Percentiles rank a stretch among this genome's conserved stretches.
Evolutionary conservation across 1,140 invertebrate genomes (phyloP).

Genomic region (Macrocentrus cingulum): DNA sequence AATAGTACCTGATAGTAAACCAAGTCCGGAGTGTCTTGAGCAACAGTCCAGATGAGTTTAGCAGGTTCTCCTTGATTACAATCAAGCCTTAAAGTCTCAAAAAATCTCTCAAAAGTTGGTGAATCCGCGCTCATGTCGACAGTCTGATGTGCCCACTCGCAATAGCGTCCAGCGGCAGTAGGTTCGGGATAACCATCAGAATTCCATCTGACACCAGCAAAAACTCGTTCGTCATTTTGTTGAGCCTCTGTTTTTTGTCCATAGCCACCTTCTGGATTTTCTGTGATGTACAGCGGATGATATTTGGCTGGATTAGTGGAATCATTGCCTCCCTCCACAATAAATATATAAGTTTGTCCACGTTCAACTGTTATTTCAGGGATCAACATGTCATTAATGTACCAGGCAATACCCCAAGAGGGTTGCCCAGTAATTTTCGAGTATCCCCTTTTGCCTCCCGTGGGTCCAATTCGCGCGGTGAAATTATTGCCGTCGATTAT

Average conservation of each 20-base stretch:
- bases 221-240: conserved; percentile 70
- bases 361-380: conserved; percentile 88
- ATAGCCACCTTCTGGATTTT: conserved; percentile 80
- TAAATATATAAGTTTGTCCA: conserved; percentile 86
- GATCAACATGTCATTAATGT: conserved; percentile 87
- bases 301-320: conserved; percentile 73
- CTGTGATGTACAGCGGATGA: conserved; percentile 93
- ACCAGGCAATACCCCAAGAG: conserved; percentile 91
- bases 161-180: conserved; percentile 73
- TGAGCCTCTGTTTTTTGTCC: conserved; percentile 73
- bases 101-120: conserved; percentile 75
- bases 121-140: conserved; percentile 67
- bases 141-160: conserved; percentile 76
- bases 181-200: conserved; percentile 75
- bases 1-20: conserved; percentile 82
- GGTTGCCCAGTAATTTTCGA: conserved; percentile 76
- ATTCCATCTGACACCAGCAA: conserved; percentile 79
- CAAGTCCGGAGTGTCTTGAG: conserved; percentile 74
- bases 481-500: conserved; percentile 68
- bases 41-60: conserved; percentile 79
- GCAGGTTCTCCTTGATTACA: conserved; percentile 75
- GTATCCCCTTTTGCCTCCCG: conserved; percentile 79
- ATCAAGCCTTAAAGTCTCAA: conserved; percentile 71
- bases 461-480: conserved; percentile 78
- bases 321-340: conserved; percentile 78